These are phyloP conservation scores for Paraplagusia blochii DNA, from an alignment of 2,113 vertebrate species.

Conservation along the genomic window DNA sequence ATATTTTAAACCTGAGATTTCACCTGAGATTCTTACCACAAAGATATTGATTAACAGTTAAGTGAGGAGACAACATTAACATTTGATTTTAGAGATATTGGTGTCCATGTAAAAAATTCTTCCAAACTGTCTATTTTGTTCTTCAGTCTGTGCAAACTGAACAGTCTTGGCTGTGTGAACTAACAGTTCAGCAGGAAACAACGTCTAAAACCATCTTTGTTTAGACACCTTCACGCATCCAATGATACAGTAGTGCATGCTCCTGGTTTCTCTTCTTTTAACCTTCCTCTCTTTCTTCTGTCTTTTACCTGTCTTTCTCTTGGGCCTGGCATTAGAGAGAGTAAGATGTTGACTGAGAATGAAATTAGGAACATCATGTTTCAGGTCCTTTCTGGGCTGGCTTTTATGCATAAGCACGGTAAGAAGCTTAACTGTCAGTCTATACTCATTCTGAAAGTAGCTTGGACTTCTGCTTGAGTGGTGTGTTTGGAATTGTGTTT, in stretches of 20 bases:
- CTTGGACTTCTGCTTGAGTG: slow-evolving; percentile 12
- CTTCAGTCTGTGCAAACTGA: slow-evolving; percentile 9
- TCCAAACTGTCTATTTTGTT: slow-evolving; percentile 2
- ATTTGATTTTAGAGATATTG: too few species aligned
- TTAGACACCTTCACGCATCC: slow-evolving; percentile 47
- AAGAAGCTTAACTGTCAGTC: slow-evolving; percentile 49
- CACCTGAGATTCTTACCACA: too few species aligned
- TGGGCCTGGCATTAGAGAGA: slow-evolving; percentile 63
- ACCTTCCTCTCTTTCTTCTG: slow-evolving; percentile 6
- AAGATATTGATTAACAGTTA: too few species aligned
- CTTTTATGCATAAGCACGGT: slow-evolving; percentile 79
- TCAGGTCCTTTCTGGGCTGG: slow-evolving; percentile 73
- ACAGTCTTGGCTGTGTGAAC: slow-evolving; percentile 45
- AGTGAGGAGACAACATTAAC: too few species aligned
- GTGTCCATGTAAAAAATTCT: too few species aligned
- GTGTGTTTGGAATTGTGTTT: slow-evolving; percentile 3
- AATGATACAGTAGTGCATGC: slow-evolving; percentile 17
- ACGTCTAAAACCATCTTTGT: too few species aligned
- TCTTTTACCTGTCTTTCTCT: slow-evolving; percentile 29
- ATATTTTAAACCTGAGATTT: too few species aligned
- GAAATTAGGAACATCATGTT: slow-evolving; percentile 80
- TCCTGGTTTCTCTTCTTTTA: slow-evolving; percentile 19
- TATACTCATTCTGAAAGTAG: slow-evolving; percentile 3
- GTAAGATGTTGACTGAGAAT: slow-evolving; percentile 79
- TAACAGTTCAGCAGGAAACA: neutral